Evolutionary conservation across 2,797 vertebrate species (phyloP), one percentile per base, ranked within the genome.

Genomic region (Champsocephalus gunnari): DNA sequence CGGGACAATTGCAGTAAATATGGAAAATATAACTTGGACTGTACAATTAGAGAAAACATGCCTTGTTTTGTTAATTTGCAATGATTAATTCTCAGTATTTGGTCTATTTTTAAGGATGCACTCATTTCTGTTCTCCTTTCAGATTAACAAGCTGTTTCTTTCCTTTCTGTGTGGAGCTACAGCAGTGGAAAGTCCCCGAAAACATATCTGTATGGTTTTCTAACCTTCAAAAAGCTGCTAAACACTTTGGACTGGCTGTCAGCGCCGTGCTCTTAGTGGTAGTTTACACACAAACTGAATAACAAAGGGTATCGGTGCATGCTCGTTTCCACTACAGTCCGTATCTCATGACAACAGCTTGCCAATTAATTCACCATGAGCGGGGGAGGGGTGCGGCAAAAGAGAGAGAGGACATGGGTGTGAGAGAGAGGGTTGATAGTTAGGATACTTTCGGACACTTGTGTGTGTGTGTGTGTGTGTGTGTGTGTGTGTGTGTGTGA

Each of bases 291-390:
- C 59, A 58, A 49, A 57, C 43, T 50, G 38, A 66, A 71, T 54
- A 69, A 73, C 55, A 65, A 70, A 55, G 38, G 57, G 17, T 28
- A 72, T 78, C 75, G 59, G 49, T n/a, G 54, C 51, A 7, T 28
- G 44, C 63, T 67, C 71, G 71, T 86, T 70, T 64, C 65, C 48
- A 65, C 75, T 79, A 60, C 47, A 58, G 57, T 65, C 72, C 63
- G 70, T 71, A 32, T 74, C 41, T 61, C 61, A 67, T 67, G 77
- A 82, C 73, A 73, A 76, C 85, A 83, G 85, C 73, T 82, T 74
- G 77, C 57, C 78, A 75, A 81, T 92, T 87, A 85, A 89, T 89
- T 89, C 86, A 80, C 54, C 67, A 69, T 70, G 77, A 87, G 69
- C n/a, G 9, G 72, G 11, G 67, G 77, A 76, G 24, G 13, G 55